phyloP scores from a whole-genome alignment of 2,888 invertebrate genomes.

The Coenonympha arcania region DNA sequence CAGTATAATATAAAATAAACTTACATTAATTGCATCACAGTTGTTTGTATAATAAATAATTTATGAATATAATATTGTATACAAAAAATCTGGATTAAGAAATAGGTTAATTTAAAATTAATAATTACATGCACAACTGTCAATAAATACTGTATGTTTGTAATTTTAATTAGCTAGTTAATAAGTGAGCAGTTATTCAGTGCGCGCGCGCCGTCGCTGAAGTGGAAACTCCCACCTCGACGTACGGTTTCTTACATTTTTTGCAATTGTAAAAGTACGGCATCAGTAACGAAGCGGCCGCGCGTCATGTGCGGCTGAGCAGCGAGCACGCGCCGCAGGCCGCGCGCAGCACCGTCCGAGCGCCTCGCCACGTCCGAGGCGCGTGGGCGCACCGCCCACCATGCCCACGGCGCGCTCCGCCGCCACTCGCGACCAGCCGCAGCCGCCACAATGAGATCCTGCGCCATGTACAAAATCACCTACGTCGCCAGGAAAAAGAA shows the following conservation, averaged over 20 bases:
- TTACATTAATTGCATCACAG: constrained; percentile 1
- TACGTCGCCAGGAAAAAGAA: constrained; percentile 62
- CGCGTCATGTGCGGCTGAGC: constrained; percentile 29
- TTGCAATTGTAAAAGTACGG: constrained; percentile 60
- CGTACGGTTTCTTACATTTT: constrained; percentile 45
- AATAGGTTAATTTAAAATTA: not conserved
- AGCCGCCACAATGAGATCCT: constrained; percentile 63
- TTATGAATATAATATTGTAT: not conserved
- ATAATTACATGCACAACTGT: not conserved
- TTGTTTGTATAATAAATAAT: not conserved
- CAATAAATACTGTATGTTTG: not conserved
- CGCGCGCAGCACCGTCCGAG: constrained; percentile 25
- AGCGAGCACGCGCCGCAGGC: constrained; percentile 29
- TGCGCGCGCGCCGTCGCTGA: constrained; percentile 25
- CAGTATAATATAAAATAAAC: not conserved
- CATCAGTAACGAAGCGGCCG: constrained; percentile 48
- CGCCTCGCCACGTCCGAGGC: constrained; percentile 29
- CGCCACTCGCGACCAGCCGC: constrained; percentile 5
- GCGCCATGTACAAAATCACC: constrained; percentile 68
- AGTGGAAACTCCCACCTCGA: constrained; percentile 49
- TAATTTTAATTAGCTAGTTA: not conserved
- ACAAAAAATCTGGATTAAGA: not conserved
- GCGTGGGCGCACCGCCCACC: constrained; percentile 25
- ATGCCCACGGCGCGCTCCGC: constrained; percentile 13
- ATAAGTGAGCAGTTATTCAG: not conserved